phyloP scores from a whole-genome alignment of 2,888 invertebrate genomes.

The Tanypteryx hageni region DNA sequence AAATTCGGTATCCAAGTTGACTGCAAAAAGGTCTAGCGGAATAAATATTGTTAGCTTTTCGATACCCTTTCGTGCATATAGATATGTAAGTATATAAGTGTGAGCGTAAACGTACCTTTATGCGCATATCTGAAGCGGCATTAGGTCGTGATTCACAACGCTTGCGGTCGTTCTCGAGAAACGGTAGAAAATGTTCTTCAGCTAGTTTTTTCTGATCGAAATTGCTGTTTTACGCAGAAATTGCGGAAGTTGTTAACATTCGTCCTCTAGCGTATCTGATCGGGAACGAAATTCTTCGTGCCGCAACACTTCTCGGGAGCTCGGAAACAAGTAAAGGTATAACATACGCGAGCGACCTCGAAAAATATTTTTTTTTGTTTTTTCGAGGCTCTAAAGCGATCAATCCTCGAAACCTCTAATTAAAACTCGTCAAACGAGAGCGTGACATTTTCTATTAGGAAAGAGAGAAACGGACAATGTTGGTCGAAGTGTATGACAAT shows the following conservation, averaged over 20 bases:
- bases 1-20: not conserved
- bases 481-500: not conserved
- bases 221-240: not conserved
- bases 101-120: not conserved
- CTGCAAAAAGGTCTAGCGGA: not conserved
- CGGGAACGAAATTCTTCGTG: not conserved
- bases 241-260: not conserved
- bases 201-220: not conserved
- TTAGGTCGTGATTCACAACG: not conserved
- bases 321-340: no score
- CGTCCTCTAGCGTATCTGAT: slow-evolving; percentile 15
- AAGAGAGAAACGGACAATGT: not conserved
- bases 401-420: not conserved
- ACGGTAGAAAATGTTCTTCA: not conserved
- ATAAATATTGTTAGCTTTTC: not conserved
- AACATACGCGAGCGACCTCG: no score
- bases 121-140: not conserved
- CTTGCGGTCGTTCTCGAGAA: not conserved
- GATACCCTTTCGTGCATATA: not conserved
- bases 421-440: not conserved
- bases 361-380: not conserved
- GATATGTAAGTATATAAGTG: not conserved
- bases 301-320: no score
- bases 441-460: not conserved
- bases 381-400: not conserved